phyloP scores from a whole-genome alignment of 2,797 vertebrate species.

The Onychomys leucogaster region DNA sequence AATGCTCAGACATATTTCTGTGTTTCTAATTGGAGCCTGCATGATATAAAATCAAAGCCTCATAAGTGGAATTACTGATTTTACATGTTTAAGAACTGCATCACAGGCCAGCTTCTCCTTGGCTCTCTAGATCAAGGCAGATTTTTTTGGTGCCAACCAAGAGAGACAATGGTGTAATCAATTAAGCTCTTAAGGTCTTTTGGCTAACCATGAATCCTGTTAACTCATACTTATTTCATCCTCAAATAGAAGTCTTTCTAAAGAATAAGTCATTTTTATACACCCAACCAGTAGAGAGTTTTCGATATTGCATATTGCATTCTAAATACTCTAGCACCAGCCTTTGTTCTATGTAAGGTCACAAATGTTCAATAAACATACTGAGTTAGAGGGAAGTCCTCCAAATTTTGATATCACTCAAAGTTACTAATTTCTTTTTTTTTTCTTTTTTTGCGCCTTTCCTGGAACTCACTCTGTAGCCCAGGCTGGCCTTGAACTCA shows the following conservation, averaged over 20 bases:
- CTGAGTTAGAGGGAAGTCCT: not conserved
- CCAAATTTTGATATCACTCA: constrained; percentile 4
- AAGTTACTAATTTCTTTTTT: not conserved
- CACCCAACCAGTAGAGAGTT: not conserved
- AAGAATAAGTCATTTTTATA: not conserved
- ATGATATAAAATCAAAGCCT: not conserved
- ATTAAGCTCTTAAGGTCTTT: not conserved
- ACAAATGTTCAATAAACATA: not conserved
- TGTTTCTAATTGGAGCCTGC: not conserved
- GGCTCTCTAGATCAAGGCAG: not conserved
- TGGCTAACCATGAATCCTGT: not conserved
- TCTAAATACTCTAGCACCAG: not conserved
- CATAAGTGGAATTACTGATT: constrained; percentile 38
- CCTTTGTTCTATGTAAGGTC: not conserved
- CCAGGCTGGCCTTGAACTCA: no score
- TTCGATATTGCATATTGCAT: not conserved
- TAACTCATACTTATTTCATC: not conserved
- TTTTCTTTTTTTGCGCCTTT: no score
- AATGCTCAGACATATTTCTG: not conserved
- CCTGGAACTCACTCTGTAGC: no score
- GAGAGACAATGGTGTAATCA: not conserved
- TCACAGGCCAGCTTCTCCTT: not conserved
- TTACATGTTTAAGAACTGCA: not conserved
- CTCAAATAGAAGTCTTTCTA: not conserved
- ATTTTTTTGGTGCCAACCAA: not conserved